Evolutionary conservation across 2,797 vertebrate species (phyloP).

Genomic region (Pteronotus mesoamericanus): DNA sequence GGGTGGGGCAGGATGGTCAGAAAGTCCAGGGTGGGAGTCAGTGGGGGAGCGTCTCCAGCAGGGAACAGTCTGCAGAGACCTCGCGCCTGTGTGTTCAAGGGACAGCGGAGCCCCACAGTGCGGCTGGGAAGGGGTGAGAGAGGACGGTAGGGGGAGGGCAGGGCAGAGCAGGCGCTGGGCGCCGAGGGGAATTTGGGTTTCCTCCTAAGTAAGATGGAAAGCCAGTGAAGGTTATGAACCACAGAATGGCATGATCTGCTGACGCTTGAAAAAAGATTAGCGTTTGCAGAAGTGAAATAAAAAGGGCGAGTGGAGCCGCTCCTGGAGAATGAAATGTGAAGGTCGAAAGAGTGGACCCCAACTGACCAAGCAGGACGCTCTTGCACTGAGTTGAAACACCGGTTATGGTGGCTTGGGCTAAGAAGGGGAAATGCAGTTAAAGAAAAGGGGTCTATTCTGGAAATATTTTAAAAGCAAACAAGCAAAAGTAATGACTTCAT

Average conservation of each 20-base stretch:
- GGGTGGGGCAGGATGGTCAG: not conserved
- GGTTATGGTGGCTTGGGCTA: not conserved
- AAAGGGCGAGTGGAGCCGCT: not conserved
- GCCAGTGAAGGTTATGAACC: not conserved
- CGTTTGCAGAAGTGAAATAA: not conserved
- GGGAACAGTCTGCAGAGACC: not conserved
- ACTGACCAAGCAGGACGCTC: too few relatives aligned
- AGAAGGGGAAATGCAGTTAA: not conserved
- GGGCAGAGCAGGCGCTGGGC: too few relatives aligned
- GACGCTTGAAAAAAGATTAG: not conserved
- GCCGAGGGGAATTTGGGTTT: not conserved
- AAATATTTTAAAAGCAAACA: not conserved
- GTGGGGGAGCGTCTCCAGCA: not conserved
- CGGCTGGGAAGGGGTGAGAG: not conserved
- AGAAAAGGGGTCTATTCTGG: not conserved
- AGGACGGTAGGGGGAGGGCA: not conserved
- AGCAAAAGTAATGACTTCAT: not conserved
- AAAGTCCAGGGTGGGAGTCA: not conserved
- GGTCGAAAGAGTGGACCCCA: not conserved
- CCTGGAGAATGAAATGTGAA: not conserved
- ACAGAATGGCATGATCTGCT: not conserved
- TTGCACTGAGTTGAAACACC: not conserved
- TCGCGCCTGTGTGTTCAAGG: not conserved
- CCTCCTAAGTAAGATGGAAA: not conserved
- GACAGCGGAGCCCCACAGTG: accelerated